Conservation (phyloP, 2,113 vertebrate species). For the Corythaeola cristata region DNA sequence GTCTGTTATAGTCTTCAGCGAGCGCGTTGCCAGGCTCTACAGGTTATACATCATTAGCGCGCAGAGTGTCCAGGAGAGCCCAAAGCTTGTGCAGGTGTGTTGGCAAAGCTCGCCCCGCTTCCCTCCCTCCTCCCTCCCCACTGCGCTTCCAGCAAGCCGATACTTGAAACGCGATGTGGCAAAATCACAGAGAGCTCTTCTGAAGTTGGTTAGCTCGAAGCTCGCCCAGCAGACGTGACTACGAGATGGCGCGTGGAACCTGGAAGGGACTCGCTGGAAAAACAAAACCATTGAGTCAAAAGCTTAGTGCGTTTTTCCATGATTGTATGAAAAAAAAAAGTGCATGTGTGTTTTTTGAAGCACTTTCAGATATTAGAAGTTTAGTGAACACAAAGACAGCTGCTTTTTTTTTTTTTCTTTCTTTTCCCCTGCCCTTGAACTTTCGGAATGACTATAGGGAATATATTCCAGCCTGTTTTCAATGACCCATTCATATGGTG, state of each 20-base stretch:
- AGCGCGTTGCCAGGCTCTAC: slow-evolving; percentile 41
- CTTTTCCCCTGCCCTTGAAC: slow-evolving; percentile 36
- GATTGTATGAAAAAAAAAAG: neutral
- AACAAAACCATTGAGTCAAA: slow-evolving; percentile 31
- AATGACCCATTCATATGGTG: neutral
- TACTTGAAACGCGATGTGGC: slow-evolving; percentile 64
- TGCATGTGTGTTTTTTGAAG: neutral
- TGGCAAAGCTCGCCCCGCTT: slow-evolving; percentile 53
- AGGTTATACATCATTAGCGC: slow-evolving; percentile 70
- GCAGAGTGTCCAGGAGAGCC: slow-evolving; percentile 52
- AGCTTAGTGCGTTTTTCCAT: slow-evolving; percentile 44
- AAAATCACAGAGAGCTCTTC: slow-evolving; percentile 44
- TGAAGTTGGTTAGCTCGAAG: slow-evolving; percentile 29
- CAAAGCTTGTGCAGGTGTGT: slow-evolving; percentile 67
- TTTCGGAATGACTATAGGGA: slow-evolving; percentile 22
- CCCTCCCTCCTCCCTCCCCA: slow-evolving; percentile 42
- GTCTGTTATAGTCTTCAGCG: slow-evolving; percentile 65
- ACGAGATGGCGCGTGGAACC: neutral
- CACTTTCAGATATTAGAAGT: slow-evolving; percentile 16
- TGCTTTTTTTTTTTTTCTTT: neutral
- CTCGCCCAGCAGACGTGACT: slow-evolving; percentile 43
- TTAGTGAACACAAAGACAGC: neutral
- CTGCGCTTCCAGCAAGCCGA: slow-evolving; percentile 54
- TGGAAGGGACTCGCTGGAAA: slow-evolving; percentile 39
- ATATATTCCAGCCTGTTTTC: slow-evolving; percentile 31